Conservation (phyloP, 2,888 invertebrate species). For the Meteorus cinctellus region DNA sequence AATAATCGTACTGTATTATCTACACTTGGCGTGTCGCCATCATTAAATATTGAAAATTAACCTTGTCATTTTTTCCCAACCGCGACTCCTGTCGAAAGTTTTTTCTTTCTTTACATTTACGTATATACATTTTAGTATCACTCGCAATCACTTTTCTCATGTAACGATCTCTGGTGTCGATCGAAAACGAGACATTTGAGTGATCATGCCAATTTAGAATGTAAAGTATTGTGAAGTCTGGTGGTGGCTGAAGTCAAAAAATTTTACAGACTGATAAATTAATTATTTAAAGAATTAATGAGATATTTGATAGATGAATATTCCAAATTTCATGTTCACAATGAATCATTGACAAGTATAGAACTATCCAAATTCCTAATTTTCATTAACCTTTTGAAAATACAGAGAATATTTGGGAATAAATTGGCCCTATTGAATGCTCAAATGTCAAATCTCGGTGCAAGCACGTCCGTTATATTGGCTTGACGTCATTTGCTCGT, state of each 20-base stretch:
- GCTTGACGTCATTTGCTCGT: conserved; percentile 65
- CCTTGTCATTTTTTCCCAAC: conserved; percentile 48
- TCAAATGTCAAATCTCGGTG: conserved; percentile 69
- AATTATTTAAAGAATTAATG: background rate
- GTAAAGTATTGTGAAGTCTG: conserved; percentile 1
- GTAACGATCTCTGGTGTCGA: conserved; percentile 61
- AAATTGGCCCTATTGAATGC: conserved; percentile 67
- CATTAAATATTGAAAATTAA: conserved; percentile 70
- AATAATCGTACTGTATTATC: conserved; percentile 51
- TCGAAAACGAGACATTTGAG: conserved; percentile 69
- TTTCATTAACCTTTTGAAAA: conserved; percentile 10
- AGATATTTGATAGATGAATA: background rate
- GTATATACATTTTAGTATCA: conserved; percentile 4
- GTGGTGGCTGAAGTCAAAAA: background rate
- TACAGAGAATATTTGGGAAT: conserved; percentile 49
- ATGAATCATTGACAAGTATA: background rate
- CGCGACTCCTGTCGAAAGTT: conserved; percentile 7
- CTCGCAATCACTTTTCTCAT: conserved; percentile 42
- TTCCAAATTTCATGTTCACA: background rate
- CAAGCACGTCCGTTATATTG: conserved; percentile 69
- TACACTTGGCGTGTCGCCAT: conserved; percentile 51
- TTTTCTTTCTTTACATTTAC: conserved; percentile 45
- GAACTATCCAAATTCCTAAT: background rate
- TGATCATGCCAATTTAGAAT: conserved; percentile 69
- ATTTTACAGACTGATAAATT: background rate